Evolutionary conservation across 1,140 invertebrate genomes (phyloP).

Genomic region (Antheraea pernyi): DNA sequence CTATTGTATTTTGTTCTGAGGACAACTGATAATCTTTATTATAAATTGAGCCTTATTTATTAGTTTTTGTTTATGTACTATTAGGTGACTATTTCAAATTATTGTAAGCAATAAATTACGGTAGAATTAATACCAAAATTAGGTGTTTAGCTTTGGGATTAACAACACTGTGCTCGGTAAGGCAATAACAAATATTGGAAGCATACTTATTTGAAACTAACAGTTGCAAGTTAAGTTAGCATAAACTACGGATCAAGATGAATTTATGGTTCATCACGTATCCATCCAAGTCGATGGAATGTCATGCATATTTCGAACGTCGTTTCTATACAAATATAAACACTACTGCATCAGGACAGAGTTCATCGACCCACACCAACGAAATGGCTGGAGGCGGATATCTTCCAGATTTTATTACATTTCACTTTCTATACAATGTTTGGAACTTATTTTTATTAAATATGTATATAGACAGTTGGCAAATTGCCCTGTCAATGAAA

Average conservation of each 20-base stretch:
- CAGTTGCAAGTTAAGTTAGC: not conserved
- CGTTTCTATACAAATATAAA: slow-evolving; percentile 28
- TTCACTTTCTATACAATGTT: slow-evolving; percentile 15
- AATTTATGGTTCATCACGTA: not conserved
- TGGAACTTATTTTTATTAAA: slow-evolving; percentile 4
- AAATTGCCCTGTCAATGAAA: not conserved
- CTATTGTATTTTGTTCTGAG: too few species aligned
- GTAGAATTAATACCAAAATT: too few species aligned
- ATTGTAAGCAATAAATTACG: too few species aligned
- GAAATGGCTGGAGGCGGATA: slow-evolving; percentile 7
- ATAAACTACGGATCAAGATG: not conserved
- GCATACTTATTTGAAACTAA: not conserved
- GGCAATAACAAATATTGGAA: too few species aligned
- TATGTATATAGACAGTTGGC: slow-evolving; percentile 3
- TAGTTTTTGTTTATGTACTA: too few species aligned
- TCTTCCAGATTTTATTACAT: slow-evolving; percentile 18
- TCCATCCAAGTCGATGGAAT: not conserved
- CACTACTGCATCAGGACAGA: slow-evolving; percentile 19
- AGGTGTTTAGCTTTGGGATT: too few species aligned
- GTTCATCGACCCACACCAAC: slow-evolving; percentile 30
- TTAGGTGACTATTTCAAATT: too few species aligned
- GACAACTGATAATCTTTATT: too few species aligned
- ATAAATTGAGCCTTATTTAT: too few species aligned
- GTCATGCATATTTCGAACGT: slow-evolving; percentile 6
- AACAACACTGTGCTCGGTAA: too few species aligned